A percentile compares a stretch with the other conserved stretches of the same genome.
Evolutionary conservation across 2,888 invertebrate species (phyloP).

Genomic region (Cephalotes varians): DNA sequence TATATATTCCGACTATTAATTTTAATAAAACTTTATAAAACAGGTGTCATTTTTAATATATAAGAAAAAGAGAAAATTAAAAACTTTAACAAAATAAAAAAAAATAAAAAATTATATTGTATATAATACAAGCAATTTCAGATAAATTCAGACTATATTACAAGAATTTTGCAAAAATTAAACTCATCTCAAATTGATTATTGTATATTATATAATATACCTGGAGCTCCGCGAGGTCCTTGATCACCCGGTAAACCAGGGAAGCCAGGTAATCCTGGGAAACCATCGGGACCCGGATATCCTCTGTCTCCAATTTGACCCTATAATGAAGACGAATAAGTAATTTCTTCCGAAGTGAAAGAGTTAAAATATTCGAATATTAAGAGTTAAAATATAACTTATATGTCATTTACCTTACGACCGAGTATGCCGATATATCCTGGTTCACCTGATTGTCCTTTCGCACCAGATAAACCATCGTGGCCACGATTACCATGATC

Average conservation of each 20-base stretch:
- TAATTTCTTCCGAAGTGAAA: constrained; percentile 3
- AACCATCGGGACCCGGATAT: constrained; percentile 86
- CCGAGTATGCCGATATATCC: constrained; percentile 85
- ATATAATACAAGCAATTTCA: not conserved
- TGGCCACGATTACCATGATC: constrained; percentile 87
- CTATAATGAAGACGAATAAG: constrained; percentile 58
- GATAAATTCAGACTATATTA: not conserved
- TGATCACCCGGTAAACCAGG: constrained; percentile 80
- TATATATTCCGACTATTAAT: not conserved
- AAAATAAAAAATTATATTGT: not conserved
- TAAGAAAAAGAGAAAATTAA: not conserved
- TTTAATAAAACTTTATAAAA: not conserved
- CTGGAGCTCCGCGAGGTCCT: constrained; percentile 86
- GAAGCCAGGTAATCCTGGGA: constrained; percentile 87
- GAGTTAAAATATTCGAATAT: not conserved
- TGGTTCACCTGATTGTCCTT: constrained; percentile 87
- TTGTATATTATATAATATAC: constrained; percentile 72
- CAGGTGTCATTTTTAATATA: not conserved
- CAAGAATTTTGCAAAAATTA: not conserved
- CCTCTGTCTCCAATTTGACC: constrained; percentile 84
- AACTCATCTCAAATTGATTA: not conserved
- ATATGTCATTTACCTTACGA: constrained; percentile 75
- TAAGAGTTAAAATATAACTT: constrained; percentile 3
- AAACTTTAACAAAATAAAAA: not conserved
- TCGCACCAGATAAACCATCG: constrained; percentile 86